These are phyloP conservation scores for Neuroterus valhalla DNA, from an alignment of 1,140 invertebrate genomes.

Conservation along the genomic window DNA sequence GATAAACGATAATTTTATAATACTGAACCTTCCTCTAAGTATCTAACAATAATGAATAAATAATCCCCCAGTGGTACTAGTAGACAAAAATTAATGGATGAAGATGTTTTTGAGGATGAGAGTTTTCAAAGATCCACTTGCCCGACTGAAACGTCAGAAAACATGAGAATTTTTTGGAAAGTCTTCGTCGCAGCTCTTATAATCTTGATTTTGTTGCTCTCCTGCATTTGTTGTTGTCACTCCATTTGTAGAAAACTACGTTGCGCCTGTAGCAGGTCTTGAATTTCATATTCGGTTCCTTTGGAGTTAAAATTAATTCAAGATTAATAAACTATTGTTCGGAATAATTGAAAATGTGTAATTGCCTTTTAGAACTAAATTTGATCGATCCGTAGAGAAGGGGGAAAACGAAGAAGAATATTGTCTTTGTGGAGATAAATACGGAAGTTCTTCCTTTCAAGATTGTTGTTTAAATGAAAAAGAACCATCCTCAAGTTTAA, in stretches of 20 bases:
- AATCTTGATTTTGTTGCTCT: conserved; percentile 19
- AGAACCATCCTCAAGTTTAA: not conserved
- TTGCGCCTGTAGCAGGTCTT: conserved; percentile 32
- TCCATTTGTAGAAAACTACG: conserved; percentile 34
- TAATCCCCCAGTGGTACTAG: not conserved
- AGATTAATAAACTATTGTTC: not conserved
- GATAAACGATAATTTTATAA: too few species aligned
- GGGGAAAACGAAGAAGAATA: conserved; percentile 29
- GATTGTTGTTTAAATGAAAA: conserved; percentile 16
- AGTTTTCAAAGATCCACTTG: not conserved
- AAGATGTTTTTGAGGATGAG: conserved; percentile 4
- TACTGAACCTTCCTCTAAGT: too few species aligned
- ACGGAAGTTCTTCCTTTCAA: not conserved
- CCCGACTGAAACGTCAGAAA: not conserved
- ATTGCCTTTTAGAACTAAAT: not conserved
- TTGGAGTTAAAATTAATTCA: not conserved
- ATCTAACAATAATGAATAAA: not conserved
- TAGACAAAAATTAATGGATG: conserved; percentile 5
- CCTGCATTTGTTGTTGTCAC: conserved; percentile 32
- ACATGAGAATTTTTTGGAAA: not conserved
- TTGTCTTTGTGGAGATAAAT: conserved; percentile 13
- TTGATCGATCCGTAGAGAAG: not conserved
- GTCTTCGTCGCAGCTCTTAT: not conserved
- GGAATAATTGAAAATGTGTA: not conserved
- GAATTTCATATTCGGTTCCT: not conserved